Base-by-base conservation (phyloP, 2,797 vertebrate genomes). In the Lithobates pipiens region DNA sequence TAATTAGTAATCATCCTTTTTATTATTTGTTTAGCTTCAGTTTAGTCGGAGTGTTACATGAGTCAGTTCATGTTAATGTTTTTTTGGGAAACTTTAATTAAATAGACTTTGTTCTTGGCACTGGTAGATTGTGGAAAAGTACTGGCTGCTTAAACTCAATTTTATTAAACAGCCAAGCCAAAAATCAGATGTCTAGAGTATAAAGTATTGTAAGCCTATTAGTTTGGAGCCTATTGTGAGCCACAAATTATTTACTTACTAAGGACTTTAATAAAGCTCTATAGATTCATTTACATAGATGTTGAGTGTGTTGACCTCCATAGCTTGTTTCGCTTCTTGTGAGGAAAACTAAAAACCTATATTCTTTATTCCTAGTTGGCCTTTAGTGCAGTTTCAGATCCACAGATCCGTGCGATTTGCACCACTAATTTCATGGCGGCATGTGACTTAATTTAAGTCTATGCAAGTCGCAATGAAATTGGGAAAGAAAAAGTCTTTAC, bases 51-150 rank as follows among this genome's bases (percentile, higher is more conserved):
- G 63, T n/a, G 46, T 36, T 34, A 63, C 21, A 61, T 68, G 6
- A 50, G 32, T 68, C 61, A 67, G 15, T 46, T 76, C 18, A 11
- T 21, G 23, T 69, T 29, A 68, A 69, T 71, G 68, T 71, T 71
- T 80, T 61, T 70, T 71, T 5, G 50, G 71, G 25, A 34, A 63
- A 71, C 57, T 76, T 89, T 86, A 86, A 88, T 84, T 44, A 83
- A 89, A 80, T 70, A 27, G 18, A 15, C 27, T 42, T 39, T 83
- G 13, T 16, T 27, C 85, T 90, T 90, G 88, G 87, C 89, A 44
- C 80, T 88, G 80, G 84, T 89, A 77, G 86, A 88, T 78, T 78
- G 54, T 92, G 92, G 94, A 94, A 94, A 93, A 94, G 86, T 91
- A 93, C 93, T 88, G 88, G 83, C 82, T 83, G 77, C 81, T 91